Base-by-base conservation (phyloP, 2,113 vertebrate species). In the Siniperca knerii region DNA sequence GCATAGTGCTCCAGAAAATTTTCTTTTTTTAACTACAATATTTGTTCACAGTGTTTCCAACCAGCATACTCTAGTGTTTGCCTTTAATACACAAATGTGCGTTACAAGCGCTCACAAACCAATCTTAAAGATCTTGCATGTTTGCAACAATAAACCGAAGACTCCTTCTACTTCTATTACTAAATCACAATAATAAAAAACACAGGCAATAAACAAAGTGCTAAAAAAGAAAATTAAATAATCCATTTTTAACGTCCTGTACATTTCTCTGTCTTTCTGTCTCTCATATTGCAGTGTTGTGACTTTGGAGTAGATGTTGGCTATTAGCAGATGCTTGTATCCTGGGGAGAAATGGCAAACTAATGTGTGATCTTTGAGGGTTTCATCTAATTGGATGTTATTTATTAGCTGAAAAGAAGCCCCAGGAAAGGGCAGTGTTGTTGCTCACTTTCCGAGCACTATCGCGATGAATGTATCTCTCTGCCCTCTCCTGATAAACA, bases 351-450 rank as follows among this genome's bases (percentile, higher is more conserved):
- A 92, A 93, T 91, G 90, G 72, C 73, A 92, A 90, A 84, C 87
- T 86, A 87, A 93, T 88, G 86, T 93, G 78, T 88, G 86, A 91
- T 92, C 79, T 93, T 87, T 89, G 89, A 91, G 83, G 68, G 89
- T 82, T 83, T 85, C 25, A 5, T 86, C 81, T 95, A 95, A 96
- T 94, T 94, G 92, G 92, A 90, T 88, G 83, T 88, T 93, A 87
- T 92, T 93, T 93, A 94, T 93, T 92, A 91, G 81, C 62, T 21
- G 79, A 92, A 87, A 82, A 76, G 74, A 84, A 81, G 90, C 66
- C 73, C 35, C 12, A 48, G 80, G 81, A 90, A 93, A 94, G 92
- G 92, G 91, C 94, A 94, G 84, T 83, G 77, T 68, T 83, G 82
- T 87, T 92, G 85, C 69, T 90, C 85, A 79, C 90, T 94, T 93